phyloP scores from a whole-genome alignment of 2,888 invertebrate species.

The Chydorus sphaericus region DNA sequence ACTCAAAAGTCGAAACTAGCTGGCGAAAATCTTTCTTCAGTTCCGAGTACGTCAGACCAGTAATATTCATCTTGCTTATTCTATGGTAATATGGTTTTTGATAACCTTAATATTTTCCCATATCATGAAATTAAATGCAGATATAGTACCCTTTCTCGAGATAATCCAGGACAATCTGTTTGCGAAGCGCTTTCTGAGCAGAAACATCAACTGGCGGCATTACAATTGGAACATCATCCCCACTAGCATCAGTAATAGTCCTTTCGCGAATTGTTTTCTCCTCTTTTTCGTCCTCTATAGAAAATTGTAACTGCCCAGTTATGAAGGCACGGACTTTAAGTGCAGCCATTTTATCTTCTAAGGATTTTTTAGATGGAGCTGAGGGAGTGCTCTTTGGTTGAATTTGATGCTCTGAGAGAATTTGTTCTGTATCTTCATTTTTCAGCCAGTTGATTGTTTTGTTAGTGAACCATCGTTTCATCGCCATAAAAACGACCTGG shows the following conservation, averaged over 20 bases:
- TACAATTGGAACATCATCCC: neutral
- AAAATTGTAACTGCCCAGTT: neutral
- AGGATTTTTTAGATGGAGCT: no score
- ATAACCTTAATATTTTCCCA: no score
- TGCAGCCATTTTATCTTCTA: no score
- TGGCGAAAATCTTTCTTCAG: neutral
- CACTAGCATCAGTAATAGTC: neutral
- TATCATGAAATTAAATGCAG: no score
- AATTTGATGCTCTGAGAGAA: neutral
- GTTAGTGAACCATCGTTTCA: neutral
- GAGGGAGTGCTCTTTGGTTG: neutral
- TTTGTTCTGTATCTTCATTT: neutral
- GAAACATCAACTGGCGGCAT: neutral
- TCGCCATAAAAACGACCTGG: neutral
- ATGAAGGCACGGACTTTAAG: neutral
- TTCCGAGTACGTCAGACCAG: neutral
- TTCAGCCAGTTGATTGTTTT: neutral
- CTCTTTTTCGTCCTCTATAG: neutral
- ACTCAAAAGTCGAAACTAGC: neutral
- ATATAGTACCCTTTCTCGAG: neutral
- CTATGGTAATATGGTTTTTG: no score
- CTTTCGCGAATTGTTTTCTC: neutral
- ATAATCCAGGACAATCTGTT: conserved; percentile 1
- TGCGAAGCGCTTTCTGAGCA: neutral
- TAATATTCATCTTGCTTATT: neutral